Evolutionary conservation across 2,888 invertebrate species (phyloP), one percentile per base, ranked within the genome.

Genomic region (Aphodius sticticus): DNA sequence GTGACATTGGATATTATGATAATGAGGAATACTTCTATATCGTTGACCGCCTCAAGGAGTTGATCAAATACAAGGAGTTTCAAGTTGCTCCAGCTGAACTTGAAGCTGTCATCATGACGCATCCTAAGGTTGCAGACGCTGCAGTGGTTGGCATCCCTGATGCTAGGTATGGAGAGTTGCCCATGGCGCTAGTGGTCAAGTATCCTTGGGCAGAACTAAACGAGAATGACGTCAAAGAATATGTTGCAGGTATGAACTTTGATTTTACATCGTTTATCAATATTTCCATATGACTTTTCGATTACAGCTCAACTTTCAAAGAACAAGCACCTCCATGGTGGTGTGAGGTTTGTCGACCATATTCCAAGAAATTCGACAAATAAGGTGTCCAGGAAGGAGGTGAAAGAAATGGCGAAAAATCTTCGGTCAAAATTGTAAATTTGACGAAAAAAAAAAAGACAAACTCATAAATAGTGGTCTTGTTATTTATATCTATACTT

Each of bases 21-120:
- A 88, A 92, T 0, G 93, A 96, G 15, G 94, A 93, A 0, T 94
- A 92, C 87, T 94, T 96, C 88, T 96, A 92, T 86, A 93, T 97
- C 82, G 95, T 96, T 0, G 97, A 97, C 87, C 90, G 97, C 80
- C 90, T 96, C 16, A 97, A 97, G 87, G 97, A 97, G 87, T 92
- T 97, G 36, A 97, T 97, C 85, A 97, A 97, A 88, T 96, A 96
- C 86, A 97, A 97, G 88, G 96, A 95, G 72, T 95, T 93, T 85
- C 94, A 96, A 92, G 95, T 95, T 4, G 78, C 97, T 0, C 97
- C 97, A 3, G 96, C 97, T 0, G 97, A 97, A 89, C 89, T 97
- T 70, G 97, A 97, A 89, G 94, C 94, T n/a, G 86, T 97, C 77
- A 88, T 97, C 69, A 89, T 96, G 75, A 93, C 93, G 35, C 93